Evolutionary conservation across 1,140 invertebrate species (phyloP), one percentile per base, ranked within the genome.

Genomic region (Dendroctonus valens): DNA sequence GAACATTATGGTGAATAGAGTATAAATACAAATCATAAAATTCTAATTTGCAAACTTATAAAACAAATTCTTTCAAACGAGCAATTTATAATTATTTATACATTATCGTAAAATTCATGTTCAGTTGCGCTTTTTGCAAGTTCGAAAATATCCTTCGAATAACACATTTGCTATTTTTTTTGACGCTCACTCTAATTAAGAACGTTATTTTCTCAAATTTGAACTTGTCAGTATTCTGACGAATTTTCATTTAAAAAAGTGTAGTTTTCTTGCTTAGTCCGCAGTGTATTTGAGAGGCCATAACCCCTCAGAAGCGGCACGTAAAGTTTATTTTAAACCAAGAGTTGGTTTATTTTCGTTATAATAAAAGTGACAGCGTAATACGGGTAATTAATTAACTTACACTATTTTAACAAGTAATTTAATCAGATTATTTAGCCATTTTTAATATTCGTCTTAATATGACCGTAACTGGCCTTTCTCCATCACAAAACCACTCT

Each of bases 301-400:
- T 66, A 66, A 66, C 64, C 64, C 64, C 57, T 52, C 41, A 59
- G 55, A 42, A 59, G 40, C 53, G 38, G 64, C 48, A 40, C 40
- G 64, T 59, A 57, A 44, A 59, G 64, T 66, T 66, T 66, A 66
- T 66, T 66, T 66, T 66, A 59, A 66, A 66, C 49, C 48, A 59
- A 66, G 55, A 59, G 61, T 55, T 39, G 40, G 64, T 66, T 66
- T 66, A 66, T 66, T 66, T 66, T 66, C 64, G 64, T 66, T 66
- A 66, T 66, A 66, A 66, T 66, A 66, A 66, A 66, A 66, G 64
- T 66, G 64, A 66, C 64, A 66, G 64, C 64, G 55, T 66, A 66
- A 66, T 66, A 59, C 64, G 58, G 48, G 50, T 59, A 66, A 66
- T 66, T 66, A 66, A 66, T 66, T 66, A 57, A 53, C 64, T 59